Evolutionary conservation across 92 coral and sea anemone species (phyloP).

Genomic region (Zoanthus sansibaricus): DNA sequence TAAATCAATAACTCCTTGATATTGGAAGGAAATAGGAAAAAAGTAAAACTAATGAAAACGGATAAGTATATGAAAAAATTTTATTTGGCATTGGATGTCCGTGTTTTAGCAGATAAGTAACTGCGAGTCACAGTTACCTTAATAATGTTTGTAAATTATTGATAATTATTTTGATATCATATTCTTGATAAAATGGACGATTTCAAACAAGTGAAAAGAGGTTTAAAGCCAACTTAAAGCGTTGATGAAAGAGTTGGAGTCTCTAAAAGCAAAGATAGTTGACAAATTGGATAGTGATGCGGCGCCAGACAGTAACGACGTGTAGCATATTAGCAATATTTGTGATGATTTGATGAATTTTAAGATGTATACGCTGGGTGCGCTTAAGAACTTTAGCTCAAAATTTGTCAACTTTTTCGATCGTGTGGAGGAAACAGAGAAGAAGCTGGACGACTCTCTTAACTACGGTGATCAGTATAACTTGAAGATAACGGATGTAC

Average conservation of each 20-base stretch:
- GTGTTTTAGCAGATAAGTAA: too few relatives aligned
- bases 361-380: conserved; percentile 2
- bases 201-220: neutral
- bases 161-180: too few relatives aligned
- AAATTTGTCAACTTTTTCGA: neutral
- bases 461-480: neutral
- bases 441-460: conserved; percentile 7
- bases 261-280: neutral
- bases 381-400: neutral
- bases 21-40: too few relatives aligned
- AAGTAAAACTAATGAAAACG: too few relatives aligned
- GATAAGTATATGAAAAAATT: too few relatives aligned
- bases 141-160: too few relatives aligned
- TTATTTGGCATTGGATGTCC: too few relatives aligned
- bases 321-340: neutral
- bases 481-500: conserved; percentile 11
- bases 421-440: conserved; percentile 3
- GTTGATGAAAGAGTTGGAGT: conserved; percentile 1
- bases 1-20: too few relatives aligned
- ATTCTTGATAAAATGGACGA: too few relatives aligned
- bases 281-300: neutral
- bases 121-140: too few relatives aligned
- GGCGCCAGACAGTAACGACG: conserved; percentile 10
- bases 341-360: conserved; percentile 11
- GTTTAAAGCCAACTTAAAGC: neutral